Conservation (phyloP, 2,888 invertebrate genomes). For the Carterocephalus palaemon region DNA sequence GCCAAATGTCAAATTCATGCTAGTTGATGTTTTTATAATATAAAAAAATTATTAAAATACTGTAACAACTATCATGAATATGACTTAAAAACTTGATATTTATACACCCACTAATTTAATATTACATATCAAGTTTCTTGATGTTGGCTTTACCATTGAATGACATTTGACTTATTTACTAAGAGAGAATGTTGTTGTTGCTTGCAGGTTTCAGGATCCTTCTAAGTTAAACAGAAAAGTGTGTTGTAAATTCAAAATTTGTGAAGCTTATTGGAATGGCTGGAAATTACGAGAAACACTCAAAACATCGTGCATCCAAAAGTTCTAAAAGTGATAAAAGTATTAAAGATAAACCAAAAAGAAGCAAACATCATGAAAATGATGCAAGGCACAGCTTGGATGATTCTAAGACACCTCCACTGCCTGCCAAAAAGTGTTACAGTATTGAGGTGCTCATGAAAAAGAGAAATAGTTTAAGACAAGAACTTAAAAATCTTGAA, state of each 20-base stretch:
- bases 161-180: constrained; percentile 10
- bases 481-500: constrained; percentile 53
- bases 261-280: constrained; percentile 42
- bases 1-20: constrained; percentile 57
- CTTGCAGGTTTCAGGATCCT: constrained; percentile 16
- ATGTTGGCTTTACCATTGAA: constrained; percentile 17
- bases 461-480: constrained; percentile 55
- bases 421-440: constrained; percentile 44
- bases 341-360: constrained; percentile 41
- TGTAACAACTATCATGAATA: constrained; percentile 45
- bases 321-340: constrained; percentile 41
- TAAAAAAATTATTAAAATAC: constrained; percentile 2
- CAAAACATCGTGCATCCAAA: constrained; percentile 44
- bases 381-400: constrained; percentile 31
- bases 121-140: constrained; percentile 20
- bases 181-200: constrained; percentile 14
- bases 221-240: constrained; percentile 39
- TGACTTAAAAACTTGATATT: constrained; percentile 33
- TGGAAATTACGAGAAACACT: constrained; percentile 43
- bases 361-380: constrained; percentile 37
- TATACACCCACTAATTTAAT: neutral
- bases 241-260: constrained; percentile 27
- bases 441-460: constrained; percentile 60
- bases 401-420: constrained; percentile 64
- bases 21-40: constrained; percentile 36